Evolutionary conservation across 2,797 vertebrate genomes (phyloP).

Genomic region (Anguilla megastoma): DNA sequence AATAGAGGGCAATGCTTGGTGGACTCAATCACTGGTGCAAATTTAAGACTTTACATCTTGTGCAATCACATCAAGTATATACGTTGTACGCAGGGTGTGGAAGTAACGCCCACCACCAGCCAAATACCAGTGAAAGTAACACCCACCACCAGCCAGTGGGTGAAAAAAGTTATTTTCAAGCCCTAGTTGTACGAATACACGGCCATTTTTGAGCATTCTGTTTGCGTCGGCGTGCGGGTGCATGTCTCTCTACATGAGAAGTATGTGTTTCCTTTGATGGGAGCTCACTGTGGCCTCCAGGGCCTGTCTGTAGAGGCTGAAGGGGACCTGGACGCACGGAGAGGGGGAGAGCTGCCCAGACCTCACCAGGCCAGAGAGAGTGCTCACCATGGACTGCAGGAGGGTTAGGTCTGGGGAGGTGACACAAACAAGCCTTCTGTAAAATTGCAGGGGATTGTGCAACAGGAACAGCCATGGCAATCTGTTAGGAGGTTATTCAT

Average conservation of each 20-base stretch:
- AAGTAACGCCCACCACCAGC: too few relatives aligned
- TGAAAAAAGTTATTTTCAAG: too few relatives aligned
- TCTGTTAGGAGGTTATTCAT: background rate
- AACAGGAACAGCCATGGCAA: background rate
- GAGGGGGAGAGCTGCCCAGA: slow-evolving; percentile 44
- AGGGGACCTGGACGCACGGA: slow-evolving; percentile 39
- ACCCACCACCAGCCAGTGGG: too few relatives aligned
- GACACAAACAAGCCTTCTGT: slow-evolving; percentile 28
- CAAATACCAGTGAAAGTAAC: too few relatives aligned
- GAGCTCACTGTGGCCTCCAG: slow-evolving; percentile 38
- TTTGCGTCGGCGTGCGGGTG: background rate
- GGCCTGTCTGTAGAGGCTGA: slow-evolving; percentile 45
- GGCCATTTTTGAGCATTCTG: background rate
- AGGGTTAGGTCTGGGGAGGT: slow-evolving; percentile 46
- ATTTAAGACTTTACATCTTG: background rate
- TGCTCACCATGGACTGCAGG: slow-evolving; percentile 43
- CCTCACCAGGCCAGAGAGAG: slow-evolving; percentile 48
- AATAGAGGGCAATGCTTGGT: background rate
- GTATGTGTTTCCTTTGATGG: slow-evolving; percentile 42
- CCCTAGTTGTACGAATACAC: background rate
- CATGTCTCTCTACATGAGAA: slow-evolving; percentile 42
- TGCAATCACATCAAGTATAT: too few relatives aligned
- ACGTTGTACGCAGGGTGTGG: too few relatives aligned
- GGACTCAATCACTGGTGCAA: background rate
- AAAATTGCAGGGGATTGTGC: background rate